Conservation (phyloP, 2,888 invertebrate genomes). For the Petrolisthes manimaculis region DNA sequence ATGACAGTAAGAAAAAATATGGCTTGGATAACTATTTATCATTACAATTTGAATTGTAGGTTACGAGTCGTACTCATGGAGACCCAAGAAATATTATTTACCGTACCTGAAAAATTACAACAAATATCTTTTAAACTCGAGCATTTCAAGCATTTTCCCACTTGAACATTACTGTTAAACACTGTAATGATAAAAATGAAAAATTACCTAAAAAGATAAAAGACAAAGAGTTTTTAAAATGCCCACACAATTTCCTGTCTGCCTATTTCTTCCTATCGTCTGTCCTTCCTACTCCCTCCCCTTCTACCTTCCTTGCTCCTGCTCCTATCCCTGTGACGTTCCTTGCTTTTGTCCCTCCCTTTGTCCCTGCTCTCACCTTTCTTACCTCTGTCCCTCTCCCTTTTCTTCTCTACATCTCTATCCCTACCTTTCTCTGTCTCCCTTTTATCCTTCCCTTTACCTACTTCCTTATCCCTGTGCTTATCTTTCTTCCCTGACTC, state of each 20-base stretch:
- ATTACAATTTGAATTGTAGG: too few relatives aligned
- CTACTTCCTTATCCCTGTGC: constrained; percentile 9
- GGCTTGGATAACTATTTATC: too few relatives aligned
- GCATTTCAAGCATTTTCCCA: too few relatives aligned
- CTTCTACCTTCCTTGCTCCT: constrained; percentile 42
- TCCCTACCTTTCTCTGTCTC: constrained; percentile 34
- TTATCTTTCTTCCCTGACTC: constrained; percentile 31
- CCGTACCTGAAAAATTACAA: too few relatives aligned
- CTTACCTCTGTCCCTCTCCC: constrained; percentile 32
- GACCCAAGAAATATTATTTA: too few relatives aligned
- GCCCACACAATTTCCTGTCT: not conserved
- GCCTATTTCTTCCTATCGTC: constrained; percentile 15
- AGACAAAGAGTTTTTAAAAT: not conserved
- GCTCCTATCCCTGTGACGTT: constrained; percentile 34
- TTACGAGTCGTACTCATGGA: too few relatives aligned
- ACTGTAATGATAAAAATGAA: constrained; percentile 12
- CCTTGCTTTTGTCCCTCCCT: constrained; percentile 30
- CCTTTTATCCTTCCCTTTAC: constrained; percentile 30
- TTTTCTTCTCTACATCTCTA: constrained; percentile 18
- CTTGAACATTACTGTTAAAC: too few relatives aligned
- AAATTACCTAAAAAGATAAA: not conserved
- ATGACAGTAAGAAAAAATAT: too few relatives aligned
- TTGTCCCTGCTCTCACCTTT: constrained; percentile 27
- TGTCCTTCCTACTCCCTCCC: constrained; percentile 35
- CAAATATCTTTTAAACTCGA: too few relatives aligned